phyloP scores from a whole-genome alignment of 2,113 vertebrate genomes.

The Rattus norvegicus region DNA sequence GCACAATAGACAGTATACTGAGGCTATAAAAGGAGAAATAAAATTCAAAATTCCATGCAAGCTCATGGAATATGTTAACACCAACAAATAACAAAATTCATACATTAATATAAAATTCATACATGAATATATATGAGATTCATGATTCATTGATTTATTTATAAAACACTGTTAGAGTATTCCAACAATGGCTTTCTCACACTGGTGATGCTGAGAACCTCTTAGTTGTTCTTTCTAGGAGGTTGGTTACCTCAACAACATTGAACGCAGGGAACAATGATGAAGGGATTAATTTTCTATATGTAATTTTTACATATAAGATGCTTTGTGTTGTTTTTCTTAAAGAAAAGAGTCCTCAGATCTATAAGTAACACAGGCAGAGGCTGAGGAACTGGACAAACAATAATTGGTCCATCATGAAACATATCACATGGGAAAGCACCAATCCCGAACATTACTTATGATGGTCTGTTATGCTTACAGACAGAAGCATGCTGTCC shows the following conservation, averaged over 20 bases:
- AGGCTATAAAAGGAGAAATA: neutral
- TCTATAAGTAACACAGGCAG: too few relatives aligned
- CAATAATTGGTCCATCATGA: too few relatives aligned
- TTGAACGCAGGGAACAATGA: neutral
- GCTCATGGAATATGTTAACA: neutral
- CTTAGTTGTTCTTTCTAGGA: neutral
- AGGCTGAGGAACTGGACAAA: too few relatives aligned
- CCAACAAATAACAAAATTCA: neutral
- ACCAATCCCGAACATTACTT: too few relatives aligned
- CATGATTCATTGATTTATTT: too few relatives aligned
- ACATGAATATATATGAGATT: too few relatives aligned
- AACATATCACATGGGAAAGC: too few relatives aligned
- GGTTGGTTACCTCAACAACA: neutral
- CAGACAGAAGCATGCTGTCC: too few relatives aligned
- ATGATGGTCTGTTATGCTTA: too few relatives aligned
- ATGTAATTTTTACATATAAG: too few relatives aligned
- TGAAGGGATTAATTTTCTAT: neutral
- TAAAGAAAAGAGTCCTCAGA: neutral
- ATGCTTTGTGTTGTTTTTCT: neutral
- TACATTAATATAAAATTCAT: too few relatives aligned
- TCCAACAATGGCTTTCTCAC: neutral
- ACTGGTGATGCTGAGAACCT: neutral
- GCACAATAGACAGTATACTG: neutral
- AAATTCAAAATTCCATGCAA: neutral
- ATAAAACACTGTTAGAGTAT: neutral